These are phyloP conservation scores for Melieria crassipennis DNA, from an alignment of 2,888 invertebrate genomes.

Conservation along the genomic window DNA sequence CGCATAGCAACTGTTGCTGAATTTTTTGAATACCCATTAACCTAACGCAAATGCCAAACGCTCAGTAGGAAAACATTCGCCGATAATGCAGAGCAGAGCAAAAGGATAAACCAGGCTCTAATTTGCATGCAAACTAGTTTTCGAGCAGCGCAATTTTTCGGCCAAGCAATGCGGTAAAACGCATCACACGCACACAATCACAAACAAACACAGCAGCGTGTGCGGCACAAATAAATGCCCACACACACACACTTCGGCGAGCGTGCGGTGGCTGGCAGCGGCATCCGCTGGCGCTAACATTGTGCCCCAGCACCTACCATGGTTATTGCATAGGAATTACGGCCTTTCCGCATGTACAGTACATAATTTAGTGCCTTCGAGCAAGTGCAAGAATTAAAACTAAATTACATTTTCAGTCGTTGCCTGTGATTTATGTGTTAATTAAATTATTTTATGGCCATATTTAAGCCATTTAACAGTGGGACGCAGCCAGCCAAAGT, in stretches of 20 bases:
- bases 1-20: no score
- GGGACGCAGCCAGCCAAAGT: constrained; percentile 19
- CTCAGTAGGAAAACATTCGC: no score
- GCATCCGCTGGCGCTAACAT: background rate
- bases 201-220: background rate
- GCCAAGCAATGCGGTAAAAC: background rate
- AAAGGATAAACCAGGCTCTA: background rate
- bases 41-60: no score
- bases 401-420: constrained; percentile 54
- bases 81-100: no score
- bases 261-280: constrained; percentile 12
- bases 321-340: constrained; percentile 17
- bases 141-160: constrained; percentile 22
- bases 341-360: constrained; percentile 22
- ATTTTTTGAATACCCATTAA: no score
- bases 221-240: background rate
- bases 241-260: background rate
- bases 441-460: constrained; percentile 58
- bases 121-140: constrained; percentile 31
- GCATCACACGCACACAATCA: background rate
- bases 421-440: constrained; percentile 58
- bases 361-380: constrained; percentile 33
- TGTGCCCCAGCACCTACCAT: no score
- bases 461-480: constrained; percentile 49
- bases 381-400: constrained; percentile 52